Base-by-base conservation (phyloP, 1,140 invertebrate species). In the Drosophila biarmipes region DNA sequence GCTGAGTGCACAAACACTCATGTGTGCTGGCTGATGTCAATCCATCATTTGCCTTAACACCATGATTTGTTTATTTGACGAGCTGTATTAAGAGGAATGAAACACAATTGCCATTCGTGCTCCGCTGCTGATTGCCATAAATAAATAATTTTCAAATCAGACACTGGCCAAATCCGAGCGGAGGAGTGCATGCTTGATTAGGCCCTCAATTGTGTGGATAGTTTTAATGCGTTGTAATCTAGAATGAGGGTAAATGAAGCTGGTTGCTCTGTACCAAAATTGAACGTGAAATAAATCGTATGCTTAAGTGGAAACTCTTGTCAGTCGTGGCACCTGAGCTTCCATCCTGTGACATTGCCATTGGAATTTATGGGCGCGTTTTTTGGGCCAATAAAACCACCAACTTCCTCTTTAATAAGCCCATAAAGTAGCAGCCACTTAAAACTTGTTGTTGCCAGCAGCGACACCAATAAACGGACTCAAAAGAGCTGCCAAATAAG, bases 141-240 rank as follows among this genome's bases (percentile, higher is more conserved):
- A 89, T 89, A 89, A 90, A 78, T 85, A 72, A 89, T 90, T 89
- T 90, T 89, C 85, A 80, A 89, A 89, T 89, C 85, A 90, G 69
- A 80, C 78, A 78, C 35, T 54, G 40, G 34, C 54, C 48, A 38
- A 49, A 73, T 58, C 62, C 45, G 73, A 78, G 71, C n/a, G 29
- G 37, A n/a, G 10, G 12, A 19, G 11, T 66, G 35, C 48, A 68
- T 69, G 66, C 49, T 52, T 69, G 63, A 69, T 56, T 69, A 69
- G 63, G 42, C 42, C 5, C 12, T 37, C 49, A 29, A 69, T 69
- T 68, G 66, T 56, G 66, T 54, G 49, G 19, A 69, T 69, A 69
- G 66, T 69, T 69, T 48, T 69, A 42, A 56, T 55, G 8, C n/a
- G 38, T 34, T n/a, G 11, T 34, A 38, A 55, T 61, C 57, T 62